Percentiles rank a stretch among this genome's conserved stretches.
phyloP scores from a whole-genome alignment of 2,888 invertebrate species.

The Bruchidius siliquastri region DNA sequence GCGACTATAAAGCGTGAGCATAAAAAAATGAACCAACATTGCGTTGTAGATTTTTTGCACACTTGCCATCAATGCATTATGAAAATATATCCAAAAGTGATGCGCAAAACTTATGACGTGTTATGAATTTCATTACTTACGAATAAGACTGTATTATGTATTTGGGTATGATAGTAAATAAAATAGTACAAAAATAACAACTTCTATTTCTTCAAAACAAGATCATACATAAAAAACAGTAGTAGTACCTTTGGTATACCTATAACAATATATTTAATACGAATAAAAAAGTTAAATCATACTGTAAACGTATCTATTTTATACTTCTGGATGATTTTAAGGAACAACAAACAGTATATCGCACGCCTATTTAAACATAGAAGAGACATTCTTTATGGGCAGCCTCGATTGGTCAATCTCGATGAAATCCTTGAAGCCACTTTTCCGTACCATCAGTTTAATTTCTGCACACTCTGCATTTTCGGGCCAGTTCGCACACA shows the following conservation, averaged over 20 bases:
- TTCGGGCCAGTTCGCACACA: conserved; percentile 50
- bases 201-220: background rate
- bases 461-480: conserved; percentile 47
- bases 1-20: too few species aligned
- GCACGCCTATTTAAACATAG: conserved; percentile 16
- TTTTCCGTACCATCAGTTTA: conserved; percentile 49
- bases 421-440: conserved; percentile 50
- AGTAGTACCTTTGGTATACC: background rate
- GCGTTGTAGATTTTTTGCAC: background rate
- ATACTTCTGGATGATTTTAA: background rate
- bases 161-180: conserved; percentile 1
- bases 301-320: background rate
- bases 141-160: conserved; percentile 10
- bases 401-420: conserved; percentile 44
- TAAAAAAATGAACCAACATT: too few species aligned
- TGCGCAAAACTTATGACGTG: background rate
- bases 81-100: background rate
- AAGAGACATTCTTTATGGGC: conserved; percentile 34
- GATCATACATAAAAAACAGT: background rate
- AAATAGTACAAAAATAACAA: background rate
- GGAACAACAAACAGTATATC: background rate
- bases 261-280: background rate
- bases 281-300: background rate
- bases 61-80: background rate
- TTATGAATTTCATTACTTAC: conserved; percentile 2